Evolutionary conservation across 2,888 invertebrate species (phyloP).

Genomic region (Ectemnius cavifrons): DNA sequence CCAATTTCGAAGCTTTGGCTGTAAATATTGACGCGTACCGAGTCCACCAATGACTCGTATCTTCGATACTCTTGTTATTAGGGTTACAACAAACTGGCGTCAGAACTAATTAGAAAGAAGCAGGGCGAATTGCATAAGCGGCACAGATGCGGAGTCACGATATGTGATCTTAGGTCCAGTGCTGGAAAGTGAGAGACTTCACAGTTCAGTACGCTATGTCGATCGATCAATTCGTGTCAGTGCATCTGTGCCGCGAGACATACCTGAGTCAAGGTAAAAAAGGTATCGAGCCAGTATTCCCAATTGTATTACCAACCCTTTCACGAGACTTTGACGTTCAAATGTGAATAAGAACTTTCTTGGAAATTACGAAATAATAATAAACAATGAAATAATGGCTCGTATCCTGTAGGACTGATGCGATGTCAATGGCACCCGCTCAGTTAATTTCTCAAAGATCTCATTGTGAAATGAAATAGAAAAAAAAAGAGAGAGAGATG

Average conservation of each 20-base stretch:
- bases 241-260: slow-evolving; percentile 7
- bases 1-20: too few species aligned
- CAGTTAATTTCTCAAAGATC: not conserved
- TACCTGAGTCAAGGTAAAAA: slow-evolving; percentile 37
- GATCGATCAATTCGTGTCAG: not conserved
- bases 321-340: not conserved
- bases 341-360: not conserved
- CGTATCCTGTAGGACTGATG: not conserved
- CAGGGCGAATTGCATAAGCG: not conserved
- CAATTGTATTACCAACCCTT: not conserved
- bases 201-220: too few species aligned
- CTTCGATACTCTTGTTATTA: too few species aligned
- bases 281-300: slow-evolving; percentile 11
- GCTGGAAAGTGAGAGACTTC: too few species aligned
- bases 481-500: not conserved
- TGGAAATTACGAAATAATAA: not conserved
- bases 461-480: not conserved
- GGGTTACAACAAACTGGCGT: too few species aligned
- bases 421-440: not conserved
- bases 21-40: too few species aligned
- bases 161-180: not conserved
- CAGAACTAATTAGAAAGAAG: not conserved
- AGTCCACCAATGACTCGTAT: too few species aligned
- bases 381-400: not conserved
- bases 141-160: not conserved